phyloP scores from a whole-genome alignment of 1,140 invertebrate genomes.

The Drosophila aff. region DNA sequence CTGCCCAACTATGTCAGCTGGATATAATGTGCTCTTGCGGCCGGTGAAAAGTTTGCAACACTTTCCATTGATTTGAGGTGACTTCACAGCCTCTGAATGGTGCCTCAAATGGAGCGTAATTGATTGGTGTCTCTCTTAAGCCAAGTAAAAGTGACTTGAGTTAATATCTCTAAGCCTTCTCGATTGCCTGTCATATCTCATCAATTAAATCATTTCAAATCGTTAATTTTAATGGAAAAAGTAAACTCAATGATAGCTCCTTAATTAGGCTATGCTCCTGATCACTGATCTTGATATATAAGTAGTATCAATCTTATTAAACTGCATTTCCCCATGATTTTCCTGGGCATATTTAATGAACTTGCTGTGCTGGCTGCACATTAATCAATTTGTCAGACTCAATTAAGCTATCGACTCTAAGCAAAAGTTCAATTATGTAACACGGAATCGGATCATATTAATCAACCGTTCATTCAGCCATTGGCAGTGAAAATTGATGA shows the following conservation, averaged over 20 bases:
- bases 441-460: constrained; percentile 38
- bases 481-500: constrained; percentile 33
- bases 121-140: background rate
- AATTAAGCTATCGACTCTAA: constrained; percentile 42
- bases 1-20: constrained; percentile 49
- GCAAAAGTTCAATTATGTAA: constrained; percentile 49
- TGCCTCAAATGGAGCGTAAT: constrained; percentile 24
- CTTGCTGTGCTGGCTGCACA: constrained; percentile 10
- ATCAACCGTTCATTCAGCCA: constrained; percentile 41
- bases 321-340: constrained; percentile 18
- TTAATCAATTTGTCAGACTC: constrained; percentile 52
- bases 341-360: constrained; percentile 21
- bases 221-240: background rate
- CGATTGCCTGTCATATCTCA: background rate
- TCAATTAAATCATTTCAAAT: too few species aligned
- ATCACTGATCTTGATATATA: constrained; percentile 8
- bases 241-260: constrained; percentile 2
- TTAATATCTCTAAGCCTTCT: constrained; percentile 13
- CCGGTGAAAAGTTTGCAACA: constrained; percentile 42
- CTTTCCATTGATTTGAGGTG: constrained; percentile 46
- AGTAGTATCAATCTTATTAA: background rate
- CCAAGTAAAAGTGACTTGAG: constrained; percentile 25
- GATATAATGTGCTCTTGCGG: constrained; percentile 16
- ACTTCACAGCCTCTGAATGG: constrained; percentile 25
- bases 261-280: constrained; percentile 10